Conservation (phyloP, 2,113 vertebrate species). For the Chrysochloris asiatica region DNA sequence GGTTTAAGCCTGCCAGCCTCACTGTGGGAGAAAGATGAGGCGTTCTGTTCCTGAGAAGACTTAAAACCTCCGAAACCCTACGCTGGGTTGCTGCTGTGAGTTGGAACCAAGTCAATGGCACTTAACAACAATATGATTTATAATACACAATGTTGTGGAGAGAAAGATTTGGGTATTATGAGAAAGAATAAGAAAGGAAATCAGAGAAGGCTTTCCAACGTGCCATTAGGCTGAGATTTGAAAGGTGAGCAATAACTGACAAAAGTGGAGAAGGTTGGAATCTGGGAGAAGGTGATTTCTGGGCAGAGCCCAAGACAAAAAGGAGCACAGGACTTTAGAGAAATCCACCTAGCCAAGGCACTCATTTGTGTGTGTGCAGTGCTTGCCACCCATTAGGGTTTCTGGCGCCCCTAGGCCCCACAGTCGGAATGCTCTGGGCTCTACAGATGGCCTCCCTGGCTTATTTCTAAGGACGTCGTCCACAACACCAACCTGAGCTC, state of each 20-base stretch:
- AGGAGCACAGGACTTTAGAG: neutral
- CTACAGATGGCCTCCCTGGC: conserved; percentile 33
- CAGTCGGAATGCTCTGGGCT: conserved; percentile 20
- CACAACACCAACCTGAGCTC: conserved; percentile 34
- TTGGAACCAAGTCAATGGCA: no score
- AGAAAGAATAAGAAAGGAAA: no score
- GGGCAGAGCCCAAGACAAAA: neutral
- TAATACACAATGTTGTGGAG: no score
- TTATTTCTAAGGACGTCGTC: conserved; percentile 30
- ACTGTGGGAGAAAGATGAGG: neutral
- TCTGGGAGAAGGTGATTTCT: neutral
- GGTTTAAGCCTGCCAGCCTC: neutral
- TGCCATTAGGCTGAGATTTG: neutral
- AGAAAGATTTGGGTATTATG: no score
- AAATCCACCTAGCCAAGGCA: neutral
- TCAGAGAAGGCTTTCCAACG: neutral
- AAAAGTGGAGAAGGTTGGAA: neutral
- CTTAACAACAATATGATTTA: no score
- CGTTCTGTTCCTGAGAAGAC: neutral
- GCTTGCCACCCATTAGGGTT: neutral
- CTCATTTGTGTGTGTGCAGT: conserved; percentile 6
- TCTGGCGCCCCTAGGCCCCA: neutral
- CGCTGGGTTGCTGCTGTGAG: no score
- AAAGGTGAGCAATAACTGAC: neutral
- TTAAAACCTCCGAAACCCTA: no score